Evolutionary conservation across 2,888 invertebrate genomes (phyloP).

Genomic region (Eristalinus aeneus): DNA sequence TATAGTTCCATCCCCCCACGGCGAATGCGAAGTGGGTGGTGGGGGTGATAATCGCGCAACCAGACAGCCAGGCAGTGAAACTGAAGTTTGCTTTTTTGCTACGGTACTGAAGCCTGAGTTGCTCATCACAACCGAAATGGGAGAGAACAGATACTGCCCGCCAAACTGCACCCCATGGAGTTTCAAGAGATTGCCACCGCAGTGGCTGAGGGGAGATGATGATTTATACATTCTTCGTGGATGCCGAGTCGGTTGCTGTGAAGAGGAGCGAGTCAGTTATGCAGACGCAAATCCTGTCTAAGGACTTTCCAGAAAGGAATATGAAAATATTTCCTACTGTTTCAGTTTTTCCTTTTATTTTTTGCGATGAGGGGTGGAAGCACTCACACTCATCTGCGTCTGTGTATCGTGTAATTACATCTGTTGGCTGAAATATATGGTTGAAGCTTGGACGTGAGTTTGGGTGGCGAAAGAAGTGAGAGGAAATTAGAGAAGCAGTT

Average conservation of each 20-base stretch:
- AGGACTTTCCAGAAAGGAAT: conserved; percentile 36
- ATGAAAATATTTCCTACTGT: conserved; percentile 41
- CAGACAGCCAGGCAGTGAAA: conserved; percentile 53
- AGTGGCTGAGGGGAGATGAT: neutral
- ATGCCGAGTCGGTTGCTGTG: neutral
- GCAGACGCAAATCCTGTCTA: conserved; percentile 36
- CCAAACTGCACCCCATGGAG: conserved; percentile 51
- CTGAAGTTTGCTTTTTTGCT: conserved; percentile 26
- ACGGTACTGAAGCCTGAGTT: neutral
- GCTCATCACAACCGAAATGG: conserved; percentile 23
- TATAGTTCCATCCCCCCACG: conserved; percentile 36
- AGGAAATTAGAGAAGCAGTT: conserved; percentile 9
- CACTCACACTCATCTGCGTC: neutral
- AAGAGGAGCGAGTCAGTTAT: neutral
- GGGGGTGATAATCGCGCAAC: conserved; percentile 51
- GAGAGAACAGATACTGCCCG: conserved; percentile 7
- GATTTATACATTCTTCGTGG: conserved; percentile 47
- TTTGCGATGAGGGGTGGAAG: neutral
- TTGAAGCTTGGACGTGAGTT: conserved; percentile 36
- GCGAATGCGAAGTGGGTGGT: conserved; percentile 13
- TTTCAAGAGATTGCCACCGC: neutral
- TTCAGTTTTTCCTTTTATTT: neutral
- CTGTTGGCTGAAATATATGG: conserved; percentile 18
- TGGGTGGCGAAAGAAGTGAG: neutral
- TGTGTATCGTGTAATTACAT: conserved; percentile 33